phyloP scores from a whole-genome alignment of 2,797 vertebrate species.

The Clarias pachynema region DNA sequence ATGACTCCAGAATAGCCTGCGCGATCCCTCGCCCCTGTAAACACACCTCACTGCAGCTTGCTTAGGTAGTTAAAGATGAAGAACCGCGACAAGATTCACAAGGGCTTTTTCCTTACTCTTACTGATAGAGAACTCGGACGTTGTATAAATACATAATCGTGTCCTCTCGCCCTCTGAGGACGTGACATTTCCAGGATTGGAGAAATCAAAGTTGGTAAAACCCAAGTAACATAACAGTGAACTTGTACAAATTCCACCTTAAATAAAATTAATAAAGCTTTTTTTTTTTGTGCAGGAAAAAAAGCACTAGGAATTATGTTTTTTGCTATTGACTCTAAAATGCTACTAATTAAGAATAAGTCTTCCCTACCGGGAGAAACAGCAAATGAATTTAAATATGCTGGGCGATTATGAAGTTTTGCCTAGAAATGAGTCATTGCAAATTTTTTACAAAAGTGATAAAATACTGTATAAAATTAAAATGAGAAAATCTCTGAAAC shows the following conservation, averaged over 20 bases:
- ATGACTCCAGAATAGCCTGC: not conserved
- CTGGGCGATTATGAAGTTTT: not conserved
- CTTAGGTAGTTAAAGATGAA: not conserved
- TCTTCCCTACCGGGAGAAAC: not conserved
- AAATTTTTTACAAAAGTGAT: not conserved
- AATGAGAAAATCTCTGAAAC: not conserved
- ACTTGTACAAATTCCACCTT: not conserved
- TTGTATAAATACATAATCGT: not conserved
- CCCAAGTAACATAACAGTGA: too few species aligned
- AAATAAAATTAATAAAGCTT: not conserved
- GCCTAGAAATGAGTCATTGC: not conserved
- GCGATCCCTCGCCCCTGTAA: not conserved
- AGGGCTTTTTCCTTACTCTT: not conserved
- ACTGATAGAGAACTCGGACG: not conserved
- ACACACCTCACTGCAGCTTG: not conserved
- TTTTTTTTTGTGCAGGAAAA: not conserved
- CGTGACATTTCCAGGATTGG: not conserved
- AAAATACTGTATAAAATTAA: not conserved
- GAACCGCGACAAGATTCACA: not conserved
- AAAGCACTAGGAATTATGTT: not conserved
- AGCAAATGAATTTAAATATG: not conserved
- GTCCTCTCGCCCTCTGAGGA: not conserved
- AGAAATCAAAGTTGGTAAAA: not conserved
- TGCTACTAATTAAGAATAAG: not conserved
- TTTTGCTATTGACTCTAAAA: not conserved